Percentiles rank a stretch among this genome's conserved stretches.
These are phyloP conservation scores for Pygoscelis adeliae DNA, from an alignment of 2,113 vertebrate species.

Conservation along the genomic window DNA sequence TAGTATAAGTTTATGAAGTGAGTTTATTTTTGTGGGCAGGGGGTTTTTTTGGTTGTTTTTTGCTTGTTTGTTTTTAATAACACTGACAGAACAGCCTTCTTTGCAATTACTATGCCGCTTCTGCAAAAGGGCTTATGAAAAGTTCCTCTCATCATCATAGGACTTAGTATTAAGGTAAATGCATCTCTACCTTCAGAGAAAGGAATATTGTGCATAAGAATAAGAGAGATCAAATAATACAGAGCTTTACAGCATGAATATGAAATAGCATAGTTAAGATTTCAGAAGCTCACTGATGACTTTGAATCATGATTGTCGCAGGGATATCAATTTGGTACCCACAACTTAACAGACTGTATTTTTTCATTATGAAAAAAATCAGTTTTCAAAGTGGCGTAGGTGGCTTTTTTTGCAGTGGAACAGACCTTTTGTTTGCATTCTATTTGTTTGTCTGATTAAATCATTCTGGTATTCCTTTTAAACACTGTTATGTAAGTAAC, in stretches of 20 bases:
- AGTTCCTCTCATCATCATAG: background rate
- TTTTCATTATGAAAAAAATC: background rate
- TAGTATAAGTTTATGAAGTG: background rate
- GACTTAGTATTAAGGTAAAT: background rate
- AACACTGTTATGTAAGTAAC: constrained; percentile 20
- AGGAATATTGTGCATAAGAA: background rate
- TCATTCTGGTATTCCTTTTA: background rate
- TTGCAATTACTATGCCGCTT: background rate
- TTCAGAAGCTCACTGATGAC: background rate
- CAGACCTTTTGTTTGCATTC: background rate
- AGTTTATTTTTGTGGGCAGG: background rate
- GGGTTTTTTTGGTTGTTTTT: background rate
- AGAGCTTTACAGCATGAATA: background rate
- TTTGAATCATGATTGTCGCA: background rate
- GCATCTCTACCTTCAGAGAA: background rate
- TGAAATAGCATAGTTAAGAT: background rate
- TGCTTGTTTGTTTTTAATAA: background rate
- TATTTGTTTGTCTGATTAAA: background rate
- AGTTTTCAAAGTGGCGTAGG: background rate
- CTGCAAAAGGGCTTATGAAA: background rate
- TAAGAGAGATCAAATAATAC: background rate
- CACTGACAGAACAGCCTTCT: background rate
- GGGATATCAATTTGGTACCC: background rate
- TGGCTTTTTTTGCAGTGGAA: background rate
- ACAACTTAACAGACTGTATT: background rate